Conservation (phyloP, 2,888 invertebrate genomes). For the Plebejus melissa region DNA sequence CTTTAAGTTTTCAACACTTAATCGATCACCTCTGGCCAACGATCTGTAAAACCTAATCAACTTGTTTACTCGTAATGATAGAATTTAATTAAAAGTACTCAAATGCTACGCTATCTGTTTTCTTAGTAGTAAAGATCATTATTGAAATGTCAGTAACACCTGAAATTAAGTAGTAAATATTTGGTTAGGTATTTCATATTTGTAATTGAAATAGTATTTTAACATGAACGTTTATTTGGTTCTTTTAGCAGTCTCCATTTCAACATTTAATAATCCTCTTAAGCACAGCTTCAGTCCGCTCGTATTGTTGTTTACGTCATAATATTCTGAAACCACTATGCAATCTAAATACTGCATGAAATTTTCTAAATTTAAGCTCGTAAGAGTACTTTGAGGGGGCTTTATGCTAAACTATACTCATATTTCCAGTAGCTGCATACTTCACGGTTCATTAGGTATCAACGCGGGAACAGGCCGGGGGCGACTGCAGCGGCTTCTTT, state of each 20-base stretch:
- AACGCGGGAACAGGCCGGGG: conserved; percentile 36
- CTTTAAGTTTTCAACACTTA: conserved; percentile 59
- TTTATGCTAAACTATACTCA: conserved; percentile 46
- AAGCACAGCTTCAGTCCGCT: neutral
- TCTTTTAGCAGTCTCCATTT: no score
- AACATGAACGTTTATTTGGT: no score
- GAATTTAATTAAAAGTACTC: conserved; percentile 2
- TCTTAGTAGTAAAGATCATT: neutral
- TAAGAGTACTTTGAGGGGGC: conserved; percentile 41
- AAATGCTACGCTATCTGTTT: neutral
- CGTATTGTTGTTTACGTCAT: neutral
- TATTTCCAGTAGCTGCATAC: conserved; percentile 49
- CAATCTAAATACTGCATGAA: neutral
- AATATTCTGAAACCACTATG: conserved; percentile 1
- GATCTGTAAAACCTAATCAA: conserved; percentile 50
- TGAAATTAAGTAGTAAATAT: neutral
- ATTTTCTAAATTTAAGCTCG: conserved; percentile 7
- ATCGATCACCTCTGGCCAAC: conserved; percentile 65
- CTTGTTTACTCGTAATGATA: conserved; percentile 27
- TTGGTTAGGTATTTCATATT: neutral
- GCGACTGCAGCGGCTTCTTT: conserved; percentile 37
- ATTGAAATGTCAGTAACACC: neutral
- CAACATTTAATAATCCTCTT: neutral
- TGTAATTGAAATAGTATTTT: neutral
- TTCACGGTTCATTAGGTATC: conserved; percentile 57